Evolutionary conservation across 2,888 invertebrate genomes (phyloP), one percentile per base, ranked within the genome.

Genomic region (Stratiomys singularior): DNA sequence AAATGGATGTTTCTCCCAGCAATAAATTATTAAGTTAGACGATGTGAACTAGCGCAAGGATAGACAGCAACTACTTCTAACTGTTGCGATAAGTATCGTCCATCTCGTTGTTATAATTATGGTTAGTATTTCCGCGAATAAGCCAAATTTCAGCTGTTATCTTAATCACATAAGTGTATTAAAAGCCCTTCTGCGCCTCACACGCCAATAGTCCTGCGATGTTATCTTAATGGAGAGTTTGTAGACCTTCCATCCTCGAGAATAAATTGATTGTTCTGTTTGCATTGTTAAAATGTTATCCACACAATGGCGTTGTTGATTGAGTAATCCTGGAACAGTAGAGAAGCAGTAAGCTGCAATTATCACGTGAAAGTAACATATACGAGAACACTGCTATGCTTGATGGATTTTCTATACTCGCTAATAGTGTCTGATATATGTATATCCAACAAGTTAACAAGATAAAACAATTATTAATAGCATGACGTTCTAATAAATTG

Each of bases 201-300:
- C 64, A n/a, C 11, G 30, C 28, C 30, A 64, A 60, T 60, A 9
- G 64, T 44, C 21, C 44, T 44, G 52, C 7, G 21, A 18, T 0
- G 44, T 67, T 67, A 67, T 67, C 67, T 44, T 67, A 67, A 67
- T 67, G 37, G 44, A 44, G 30, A 44, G 67, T 52, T 64, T n/a
- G 37, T 18, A 3, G 11, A n/a, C 37, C 30, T 1, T n/a, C 64
- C 28, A 28, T 30, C 37, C 44, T 37, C 28, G 18, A 11, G 30
- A 23, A 5, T 23, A 7, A 60, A 60, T 60, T 60, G 58, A 60
- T 23, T 60, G 25, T 60, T 60, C 21, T 25, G 18, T 60, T 60
- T 60, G 58, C 52, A 9, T 52, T 52, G 52, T 4, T 18, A 18
- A 52, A 52, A 52, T 52, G 52, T 52, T 52, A 9, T 52, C 15